phyloP scores from a whole-genome alignment of 2,113 vertebrate species.

The Willisornis vidua region DNA sequence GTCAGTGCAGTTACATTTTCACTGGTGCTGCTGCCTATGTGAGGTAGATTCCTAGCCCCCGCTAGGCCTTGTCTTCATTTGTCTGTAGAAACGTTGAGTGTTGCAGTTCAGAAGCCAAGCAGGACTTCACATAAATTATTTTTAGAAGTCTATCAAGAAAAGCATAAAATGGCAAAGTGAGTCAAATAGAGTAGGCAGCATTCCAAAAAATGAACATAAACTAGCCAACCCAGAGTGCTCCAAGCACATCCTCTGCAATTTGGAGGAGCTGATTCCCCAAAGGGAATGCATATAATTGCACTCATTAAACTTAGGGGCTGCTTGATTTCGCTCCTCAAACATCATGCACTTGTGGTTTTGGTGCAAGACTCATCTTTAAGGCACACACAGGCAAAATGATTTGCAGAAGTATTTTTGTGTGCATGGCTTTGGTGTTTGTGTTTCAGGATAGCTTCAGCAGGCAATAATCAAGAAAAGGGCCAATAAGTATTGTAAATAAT shows the following conservation, averaged over 20 bases:
- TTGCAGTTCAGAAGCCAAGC: neutral
- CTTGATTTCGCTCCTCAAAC: neutral
- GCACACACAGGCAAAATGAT: neutral
- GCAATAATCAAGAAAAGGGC: neutral
- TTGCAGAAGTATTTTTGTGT: neutral
- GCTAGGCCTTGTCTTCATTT: neutral
- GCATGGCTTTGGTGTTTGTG: neutral
- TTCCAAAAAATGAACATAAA: slow-evolving; percentile 19
- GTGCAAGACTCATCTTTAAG: neutral
- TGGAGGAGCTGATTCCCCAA: neutral
- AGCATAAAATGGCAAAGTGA: slow-evolving; percentile 18
- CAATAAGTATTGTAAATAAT: neutral
- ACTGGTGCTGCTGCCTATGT: neutral
- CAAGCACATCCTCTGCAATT: neutral
- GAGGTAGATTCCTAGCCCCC: neutral
- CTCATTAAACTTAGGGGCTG: neutral
- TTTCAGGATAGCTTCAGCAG: neutral
- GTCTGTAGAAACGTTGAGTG: neutral
- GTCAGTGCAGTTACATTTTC: neutral
- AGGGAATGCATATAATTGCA: neutral
- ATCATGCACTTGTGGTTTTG: neutral
- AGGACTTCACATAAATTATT: slow-evolving; percentile 11
- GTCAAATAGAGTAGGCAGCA: neutral
- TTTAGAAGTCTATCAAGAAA: slow-evolving; percentile 46
- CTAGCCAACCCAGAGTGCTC: neutral